A percentile compares a stretch with the other conserved stretches of the same genome.
phyloP scores from a whole-genome alignment of 2,888 invertebrate species.

The Cephus runcator region DNA sequence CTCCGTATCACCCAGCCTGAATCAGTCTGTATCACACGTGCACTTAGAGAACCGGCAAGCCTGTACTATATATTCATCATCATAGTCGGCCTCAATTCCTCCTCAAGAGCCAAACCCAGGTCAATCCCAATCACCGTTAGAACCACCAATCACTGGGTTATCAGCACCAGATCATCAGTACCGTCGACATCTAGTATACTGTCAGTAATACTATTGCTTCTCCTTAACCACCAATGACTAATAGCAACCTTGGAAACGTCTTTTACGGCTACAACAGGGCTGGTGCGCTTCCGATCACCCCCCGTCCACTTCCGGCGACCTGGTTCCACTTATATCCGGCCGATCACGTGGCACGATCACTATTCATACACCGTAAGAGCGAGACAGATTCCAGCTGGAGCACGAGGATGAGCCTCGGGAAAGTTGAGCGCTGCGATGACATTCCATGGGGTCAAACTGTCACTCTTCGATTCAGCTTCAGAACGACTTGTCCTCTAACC shows the following conservation, averaged over 20 bases:
- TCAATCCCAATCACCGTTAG: not conserved
- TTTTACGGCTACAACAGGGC: not conserved
- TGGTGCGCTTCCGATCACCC: not conserved
- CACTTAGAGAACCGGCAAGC: not conserved
- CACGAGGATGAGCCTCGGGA: not conserved
- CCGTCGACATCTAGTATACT: not conserved
- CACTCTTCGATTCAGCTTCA: not conserved
- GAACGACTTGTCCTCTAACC: not conserved
- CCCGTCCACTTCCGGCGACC: not conserved
- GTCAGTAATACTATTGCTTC: not conserved
- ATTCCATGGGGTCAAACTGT: not conserved
- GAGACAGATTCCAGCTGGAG: not conserved
- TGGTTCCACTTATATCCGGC: not conserved
- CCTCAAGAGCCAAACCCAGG: not conserved
- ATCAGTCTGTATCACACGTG: not conserved
- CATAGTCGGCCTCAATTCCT: not conserved
- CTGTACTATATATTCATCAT: not conserved
- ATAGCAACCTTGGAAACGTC: not conserved
- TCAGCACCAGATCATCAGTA: not conserved
- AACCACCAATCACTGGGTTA: not conserved
- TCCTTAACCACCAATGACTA: not conserved
- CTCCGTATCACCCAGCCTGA: not conserved
- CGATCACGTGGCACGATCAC: not conserved
- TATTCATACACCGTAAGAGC: not conserved
- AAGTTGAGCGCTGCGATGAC: not conserved